Evolutionary conservation across 2,797 vertebrate species (phyloP).

Genomic region (Muraenolepis orangiensis): DNA sequence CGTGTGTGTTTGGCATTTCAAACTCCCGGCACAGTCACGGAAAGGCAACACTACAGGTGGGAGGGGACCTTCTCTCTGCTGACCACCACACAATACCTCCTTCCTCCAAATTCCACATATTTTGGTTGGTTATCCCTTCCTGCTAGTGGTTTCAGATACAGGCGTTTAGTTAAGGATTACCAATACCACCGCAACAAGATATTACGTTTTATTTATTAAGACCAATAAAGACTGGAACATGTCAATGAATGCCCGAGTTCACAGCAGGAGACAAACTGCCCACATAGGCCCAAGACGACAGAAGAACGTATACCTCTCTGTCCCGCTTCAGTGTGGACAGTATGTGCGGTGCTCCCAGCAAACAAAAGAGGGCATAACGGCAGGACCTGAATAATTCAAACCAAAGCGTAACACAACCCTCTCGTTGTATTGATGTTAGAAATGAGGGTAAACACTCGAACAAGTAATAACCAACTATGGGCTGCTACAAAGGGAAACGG

Average conservation of each 20-base stretch:
- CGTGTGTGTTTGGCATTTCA: constrained; percentile 24
- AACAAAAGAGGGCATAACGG: constrained; percentile 70
- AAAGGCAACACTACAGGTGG: constrained; percentile 24
- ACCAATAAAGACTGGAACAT: background rate
- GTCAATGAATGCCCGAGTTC: background rate
- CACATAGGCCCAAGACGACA: constrained; percentile 9
- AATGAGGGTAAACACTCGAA: constrained; percentile 38
- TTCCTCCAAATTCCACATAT: constrained; percentile 15
- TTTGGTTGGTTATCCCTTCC: constrained; percentile 3
- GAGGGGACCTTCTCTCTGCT: constrained; percentile 13
- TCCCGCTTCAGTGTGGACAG: constrained; percentile 59
- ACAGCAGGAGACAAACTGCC: constrained; percentile 24
- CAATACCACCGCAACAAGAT: background rate
- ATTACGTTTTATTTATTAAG: background rate
- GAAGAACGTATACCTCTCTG: constrained; percentile 38
- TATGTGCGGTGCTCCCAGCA: constrained; percentile 50
- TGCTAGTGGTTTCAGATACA: background rate
- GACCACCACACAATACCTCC: constrained; percentile 3
- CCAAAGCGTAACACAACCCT: constrained; percentile 63
- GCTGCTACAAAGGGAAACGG: constrained; percentile 14
- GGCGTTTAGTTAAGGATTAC: background rate
- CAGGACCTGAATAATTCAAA: constrained; percentile 75
- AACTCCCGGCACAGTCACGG: constrained; percentile 8
- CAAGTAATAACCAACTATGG: constrained; percentile 3
- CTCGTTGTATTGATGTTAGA: constrained; percentile 41